Evolutionary conservation across 2,888 invertebrate genomes (phyloP), one percentile per base, ranked within the genome.

Genomic region (Scaptomyza parva): DNA sequence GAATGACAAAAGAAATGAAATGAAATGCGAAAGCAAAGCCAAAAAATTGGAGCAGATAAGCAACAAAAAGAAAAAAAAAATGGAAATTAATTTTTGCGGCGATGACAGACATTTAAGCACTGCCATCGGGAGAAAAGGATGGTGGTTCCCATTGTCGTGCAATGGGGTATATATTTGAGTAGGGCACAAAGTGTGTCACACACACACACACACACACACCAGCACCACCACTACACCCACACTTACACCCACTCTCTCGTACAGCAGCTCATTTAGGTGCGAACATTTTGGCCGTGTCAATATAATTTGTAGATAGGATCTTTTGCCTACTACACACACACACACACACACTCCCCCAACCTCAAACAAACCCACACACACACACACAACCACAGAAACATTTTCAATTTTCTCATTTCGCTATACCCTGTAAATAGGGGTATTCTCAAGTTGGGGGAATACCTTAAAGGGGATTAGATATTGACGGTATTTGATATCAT

Each of bases 11-110:
- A 58, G 70, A 58, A 77, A 77, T 54, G 63, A 62, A 70, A 67
- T 58, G 60, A 78, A 76, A 70, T 61, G 58, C 41, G 48, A 57
- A 76, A 69, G 61, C 65, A 65, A 72, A 65, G 61, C 50, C 28
- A 64, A 76, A 70, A 76, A 67, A 64, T 66, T 64, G 57, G 20
- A 35, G 53, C 55, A 67, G 67, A 76, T 74, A 61, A 47, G 39
- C n/a, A 30, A 22, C 37, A 26, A 33, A 26, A 18, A 9, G 14
- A 9, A 17, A 37, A 14, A 28, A 40, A 70, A 78, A 88, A 86
- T 73, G 72, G 75, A 83, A 86, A 88, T 86, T 86, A 86, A 88
- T 88, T 86, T 88, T 79, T 88, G 88, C 64, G 78, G 88, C 67
- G 52, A 33, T 40, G 43, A 61, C 18, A 58, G 50, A 47, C 44